Conservation (phyloP, 2,113 vertebrate genomes). For the Pomatorhinus ruficollis region DNA sequence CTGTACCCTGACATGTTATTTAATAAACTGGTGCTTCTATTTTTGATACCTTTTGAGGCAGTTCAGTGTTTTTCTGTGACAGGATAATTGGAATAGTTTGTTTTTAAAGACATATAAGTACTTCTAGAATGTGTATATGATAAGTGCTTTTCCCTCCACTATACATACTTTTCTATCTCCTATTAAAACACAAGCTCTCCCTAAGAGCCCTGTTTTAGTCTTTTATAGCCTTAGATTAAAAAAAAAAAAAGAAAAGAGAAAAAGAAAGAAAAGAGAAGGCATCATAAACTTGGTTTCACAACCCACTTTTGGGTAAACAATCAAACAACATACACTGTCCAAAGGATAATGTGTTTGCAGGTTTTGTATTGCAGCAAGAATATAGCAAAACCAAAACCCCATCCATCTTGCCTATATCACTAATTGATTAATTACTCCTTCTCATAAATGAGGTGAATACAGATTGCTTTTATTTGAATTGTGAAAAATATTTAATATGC, state of each 20-base stretch:
- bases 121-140: neutral
- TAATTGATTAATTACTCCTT: neutral
- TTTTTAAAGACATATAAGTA: neutral
- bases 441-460: neutral
- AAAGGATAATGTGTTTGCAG: neutral
- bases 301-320: neutral
- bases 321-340: neutral
- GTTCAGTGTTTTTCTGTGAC: neutral
- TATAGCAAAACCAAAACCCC: neutral
- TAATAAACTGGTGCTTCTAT: slow-evolving; percentile 9
- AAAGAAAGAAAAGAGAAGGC: neutral
- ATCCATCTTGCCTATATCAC: neutral
- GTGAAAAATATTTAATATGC: neutral
- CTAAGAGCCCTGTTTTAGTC: neutral
- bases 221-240: rapidly evolving
- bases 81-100: slow-evolving; percentile 4
- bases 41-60: neutral
- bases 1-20: neutral
- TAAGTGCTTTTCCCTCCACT: neutral
- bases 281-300: neutral
- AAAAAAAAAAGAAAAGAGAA: neutral
- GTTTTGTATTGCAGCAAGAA: neutral
- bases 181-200: neutral
- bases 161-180: neutral
- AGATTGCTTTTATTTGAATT: neutral